A percentile compares a stretch with the other conserved stretches of the same genome.
Evolutionary conservation across 92 coral and sea anemone genomes (phyloP).

Genomic region (Umimayanthus kanabou): DNA sequence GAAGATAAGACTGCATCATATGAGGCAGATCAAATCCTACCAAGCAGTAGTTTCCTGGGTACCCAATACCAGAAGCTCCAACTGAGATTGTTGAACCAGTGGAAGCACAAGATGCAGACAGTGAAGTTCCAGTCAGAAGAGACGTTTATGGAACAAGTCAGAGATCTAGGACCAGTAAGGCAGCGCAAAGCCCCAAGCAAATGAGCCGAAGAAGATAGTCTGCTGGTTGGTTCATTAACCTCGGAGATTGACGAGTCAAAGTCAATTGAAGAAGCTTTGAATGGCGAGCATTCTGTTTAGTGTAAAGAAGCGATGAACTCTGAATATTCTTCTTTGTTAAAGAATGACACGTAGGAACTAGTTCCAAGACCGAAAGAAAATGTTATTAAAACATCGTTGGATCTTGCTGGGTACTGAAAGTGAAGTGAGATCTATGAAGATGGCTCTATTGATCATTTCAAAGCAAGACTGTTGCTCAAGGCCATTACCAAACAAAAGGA

Average conservation of each 20-base stretch:
- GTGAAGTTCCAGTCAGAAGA: conserved; percentile 24
- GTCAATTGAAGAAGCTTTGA: conserved; percentile 52
- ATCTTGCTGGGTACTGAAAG: conserved; percentile 20
- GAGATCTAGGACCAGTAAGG: conserved; percentile 55
- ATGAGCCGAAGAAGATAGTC: conserved; percentile 58
- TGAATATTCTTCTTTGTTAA: too few relatives aligned
- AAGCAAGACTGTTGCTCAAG: conserved; percentile 69
- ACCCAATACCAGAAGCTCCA: conserved; percentile 34
- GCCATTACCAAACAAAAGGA: conserved; percentile 69
- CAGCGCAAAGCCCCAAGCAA: conserved; percentile 59
- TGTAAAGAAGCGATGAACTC: too few relatives aligned
- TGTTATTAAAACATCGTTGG: conserved; percentile 47
- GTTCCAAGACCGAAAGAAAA: conserved; percentile 58
- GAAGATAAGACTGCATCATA: neutral
- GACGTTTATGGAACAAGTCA: conserved; percentile 55
- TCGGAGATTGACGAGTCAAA: conserved; percentile 69
- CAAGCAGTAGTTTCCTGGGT: conserved; percentile 22
- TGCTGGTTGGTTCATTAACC: conserved; percentile 45
- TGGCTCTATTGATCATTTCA: conserved; percentile 62
- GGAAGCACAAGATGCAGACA: conserved; percentile 29
- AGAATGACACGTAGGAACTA: conserved; percentile 63
- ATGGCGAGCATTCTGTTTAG: too few relatives aligned
- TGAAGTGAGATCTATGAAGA: conserved; percentile 49
- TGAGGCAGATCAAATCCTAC: conserved; percentile 24
- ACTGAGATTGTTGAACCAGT: conserved; percentile 9